Evolutionary conservation across 2,797 vertebrate species (phyloP).

Genomic region (Chromis chromis): DNA sequence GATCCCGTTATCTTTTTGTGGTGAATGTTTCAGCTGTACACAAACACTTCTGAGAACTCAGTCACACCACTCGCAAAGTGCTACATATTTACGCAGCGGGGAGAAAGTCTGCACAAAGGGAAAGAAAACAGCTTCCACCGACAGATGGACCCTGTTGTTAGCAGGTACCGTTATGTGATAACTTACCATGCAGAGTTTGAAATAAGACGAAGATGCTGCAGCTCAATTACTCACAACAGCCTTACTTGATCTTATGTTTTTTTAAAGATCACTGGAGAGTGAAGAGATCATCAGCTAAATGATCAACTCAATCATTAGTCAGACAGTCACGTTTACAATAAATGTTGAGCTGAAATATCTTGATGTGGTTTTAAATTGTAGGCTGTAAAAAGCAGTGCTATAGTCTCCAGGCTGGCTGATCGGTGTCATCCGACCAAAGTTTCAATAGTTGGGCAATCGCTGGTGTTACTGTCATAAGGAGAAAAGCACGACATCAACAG

Average conservation of each 20-base stretch:
- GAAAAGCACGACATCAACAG: too few relatives aligned
- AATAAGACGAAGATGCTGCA: conserved; percentile 1
- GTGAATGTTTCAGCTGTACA: conserved; percentile 41
- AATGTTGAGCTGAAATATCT: neutral
- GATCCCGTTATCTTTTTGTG: conserved; percentile 32
- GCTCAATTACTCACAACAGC: neutral
- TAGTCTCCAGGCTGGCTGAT: too few relatives aligned
- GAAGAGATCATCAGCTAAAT: neutral
- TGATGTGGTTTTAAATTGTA: too few relatives aligned
- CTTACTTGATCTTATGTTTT: neutral
- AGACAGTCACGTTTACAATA: neutral
- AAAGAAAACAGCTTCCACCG: conserved; percentile 23
- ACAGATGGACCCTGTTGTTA: conserved; percentile 30
- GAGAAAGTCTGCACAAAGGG: conserved; percentile 53
- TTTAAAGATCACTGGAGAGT: too few relatives aligned
- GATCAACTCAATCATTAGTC: neutral
- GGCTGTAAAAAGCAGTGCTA: too few relatives aligned
- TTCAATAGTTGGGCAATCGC: too few relatives aligned
- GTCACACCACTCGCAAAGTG: conserved; percentile 23
- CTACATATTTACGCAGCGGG: conserved; percentile 37
- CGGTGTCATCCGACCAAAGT: too few relatives aligned
- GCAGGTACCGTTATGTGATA: conserved; percentile 7
- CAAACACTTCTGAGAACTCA: conserved; percentile 51
- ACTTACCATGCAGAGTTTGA: neutral
- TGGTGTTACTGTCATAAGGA: too few relatives aligned